Conservation (phyloP, 2,113 vertebrate species). For the Mustela lutreola region DNA sequence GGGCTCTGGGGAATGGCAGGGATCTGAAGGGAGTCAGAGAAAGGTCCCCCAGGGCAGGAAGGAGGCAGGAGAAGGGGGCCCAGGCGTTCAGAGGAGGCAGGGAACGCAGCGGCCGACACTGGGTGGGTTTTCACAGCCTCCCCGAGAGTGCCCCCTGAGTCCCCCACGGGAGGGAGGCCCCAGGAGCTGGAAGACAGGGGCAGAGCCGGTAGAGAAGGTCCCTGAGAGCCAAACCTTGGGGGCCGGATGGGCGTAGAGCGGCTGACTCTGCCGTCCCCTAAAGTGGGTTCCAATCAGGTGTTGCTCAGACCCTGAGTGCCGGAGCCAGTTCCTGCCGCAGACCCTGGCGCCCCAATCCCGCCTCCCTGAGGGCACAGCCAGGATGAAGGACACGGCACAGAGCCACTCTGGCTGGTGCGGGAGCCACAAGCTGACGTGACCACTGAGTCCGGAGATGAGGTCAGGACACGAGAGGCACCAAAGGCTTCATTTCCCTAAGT, state of each 20-base stretch:
- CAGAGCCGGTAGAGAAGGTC: rapidly evolving
- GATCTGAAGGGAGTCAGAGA: rapidly evolving
- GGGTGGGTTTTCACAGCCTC: not conserved
- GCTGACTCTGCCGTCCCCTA: not conserved
- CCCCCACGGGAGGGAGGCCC: rapidly evolving
- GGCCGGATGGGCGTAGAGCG: rapidly evolving
- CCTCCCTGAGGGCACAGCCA: not conserved
- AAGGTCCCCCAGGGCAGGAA: not conserved
- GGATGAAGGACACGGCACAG: rapidly evolving
- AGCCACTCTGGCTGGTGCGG: not conserved
- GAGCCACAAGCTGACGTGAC: not conserved
- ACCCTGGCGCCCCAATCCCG: rapidly evolving
- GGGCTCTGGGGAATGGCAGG: rapidly evolving
- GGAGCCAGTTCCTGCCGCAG: rapidly evolving
- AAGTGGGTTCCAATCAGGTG: rapidly evolving
- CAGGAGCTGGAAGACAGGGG: rapidly evolving
- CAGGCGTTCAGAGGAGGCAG: not conserved
- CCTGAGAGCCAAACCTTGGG: rapidly evolving
- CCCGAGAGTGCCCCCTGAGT: not conserved
- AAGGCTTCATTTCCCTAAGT: not conserved
- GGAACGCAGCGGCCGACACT: not conserved
- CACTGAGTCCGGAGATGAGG: rapidly evolving
- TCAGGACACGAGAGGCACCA: rapidly evolving
- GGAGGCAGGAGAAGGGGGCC: rapidly evolving
- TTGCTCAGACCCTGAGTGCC: not conserved